Base-by-base conservation (phyloP, 53 echinoderm and acorn worm species). In the Antedon mediterranea region DNA sequence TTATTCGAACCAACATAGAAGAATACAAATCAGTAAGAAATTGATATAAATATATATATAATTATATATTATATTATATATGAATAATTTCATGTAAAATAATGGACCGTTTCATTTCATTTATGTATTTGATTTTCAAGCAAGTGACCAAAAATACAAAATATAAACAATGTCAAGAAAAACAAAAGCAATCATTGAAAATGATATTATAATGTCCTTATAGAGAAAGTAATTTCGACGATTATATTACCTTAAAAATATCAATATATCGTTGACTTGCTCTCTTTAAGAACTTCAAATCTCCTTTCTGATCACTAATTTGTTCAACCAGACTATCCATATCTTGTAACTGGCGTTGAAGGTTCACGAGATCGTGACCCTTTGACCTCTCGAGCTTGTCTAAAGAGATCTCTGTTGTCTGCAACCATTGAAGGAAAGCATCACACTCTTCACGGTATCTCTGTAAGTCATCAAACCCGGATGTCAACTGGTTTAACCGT, bases 281-380 rank as follows among this genome's bases (percentile, higher is more conserved):
- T 34, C 89, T 79, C 78, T 89, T 92, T 90, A 97, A 86, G 85
- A 97, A 97, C 72, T 91, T 92, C 23, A 97, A 84, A 78, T 97
- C 98, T 32, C 92, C 98, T 85, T 97, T 97, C 77, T 90, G 92
- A 74, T 88, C 92, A 28, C 87, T 90, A 80, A 97, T 88, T 29
- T 97, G 92, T 76, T 97, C 98, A 78, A 92, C 88, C 70, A 93
- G 72, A 23, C 74, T 79, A 74, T 93, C 90, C 89, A 93, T 90
- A 32, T 90, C 90, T 42, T 88, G 88, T 0, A 86, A 82, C 85
- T 93, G 98, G 32, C 88, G 78, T 82, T 88, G 79, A 34, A 98
- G 75, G 0, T 84, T 79, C 33, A 73, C 71, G 30, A 87, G 82
- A 86, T 93, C 90, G n/a, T 75, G 78, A 0, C 84, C 86, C 3